Evolutionary conservation across 1,140 invertebrate species (phyloP), one percentile per base, ranked within the genome.

Genomic region (Andricus grossulariae): DNA sequence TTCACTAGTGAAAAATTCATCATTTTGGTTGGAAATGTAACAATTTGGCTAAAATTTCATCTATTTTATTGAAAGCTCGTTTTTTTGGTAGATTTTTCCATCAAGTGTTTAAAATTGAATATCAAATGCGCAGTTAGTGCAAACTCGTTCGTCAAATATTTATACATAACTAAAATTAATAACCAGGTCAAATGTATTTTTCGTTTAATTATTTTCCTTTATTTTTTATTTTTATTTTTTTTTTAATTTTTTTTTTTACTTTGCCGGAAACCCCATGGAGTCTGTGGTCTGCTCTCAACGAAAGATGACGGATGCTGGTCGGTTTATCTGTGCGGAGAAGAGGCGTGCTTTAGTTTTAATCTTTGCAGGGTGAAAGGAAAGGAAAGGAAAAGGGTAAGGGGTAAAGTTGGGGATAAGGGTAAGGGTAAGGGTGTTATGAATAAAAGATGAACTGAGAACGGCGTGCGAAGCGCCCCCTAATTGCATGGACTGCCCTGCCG

Each of bases 361-460:
- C 85, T 89, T 86, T 72, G 71, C 77, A 82, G 83, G 82, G 78
- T 73, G 71, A 76, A 71, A 78, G 72, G 73, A 32, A 70, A 55
- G 74, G 79, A 78, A 71, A 78, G 76, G 70, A 74, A 79, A 57
- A 73, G 54, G 25, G 25, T 32, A 32, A 32, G 25, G 25, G 25
- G 25, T 32, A 3, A 32, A 5, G 25, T 32, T 5, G 5, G 25
- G 25, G 25, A 5, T 32, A 3, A 32, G 25, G 25, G 25, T 32
- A 3, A 5, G 25, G 25, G 25, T 32, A 32, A 32, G 25, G 25
- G 66, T 54, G 71, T 75, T 80, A 89, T 90, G 89, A 90, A 90
- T 90, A 90, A 91, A 90, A 90, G 85, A 90, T 90, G 88, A 90
- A 85, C 78, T 83, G 81, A 74, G 80, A 85, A 85, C 82, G 80